Percentiles rank a stretch among this genome's conserved stretches.
Evolutionary conservation across 2,113 vertebrate genomes (phyloP).

Genomic region (Cyprinus carpio): DNA sequence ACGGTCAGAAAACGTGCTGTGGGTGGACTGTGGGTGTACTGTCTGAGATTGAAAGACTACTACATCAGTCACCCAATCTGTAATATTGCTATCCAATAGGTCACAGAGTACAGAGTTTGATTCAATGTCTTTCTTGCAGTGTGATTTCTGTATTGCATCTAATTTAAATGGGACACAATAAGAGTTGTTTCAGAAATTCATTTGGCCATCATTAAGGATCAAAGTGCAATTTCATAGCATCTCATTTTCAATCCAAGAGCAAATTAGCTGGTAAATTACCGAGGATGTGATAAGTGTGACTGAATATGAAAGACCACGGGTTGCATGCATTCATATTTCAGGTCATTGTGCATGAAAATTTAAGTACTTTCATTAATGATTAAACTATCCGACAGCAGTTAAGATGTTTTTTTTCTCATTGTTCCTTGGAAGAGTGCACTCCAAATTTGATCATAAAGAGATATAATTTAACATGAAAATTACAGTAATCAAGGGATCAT

Average conservation of each 20-base stretch:
- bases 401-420: not conserved
- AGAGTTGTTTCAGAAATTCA: slow-evolving; percentile 35
- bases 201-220: slow-evolving; percentile 42
- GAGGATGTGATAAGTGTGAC: slow-evolving; percentile 8
- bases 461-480: slow-evolving; percentile 7
- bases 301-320: slow-evolving; percentile 12
- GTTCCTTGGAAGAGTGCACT: not conserved
- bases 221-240: slow-evolving; percentile 4
- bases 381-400: not conserved
- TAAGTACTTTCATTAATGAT: slow-evolving; percentile 5
- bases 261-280: slow-evolving; percentile 44
- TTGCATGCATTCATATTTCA: slow-evolving; percentile 1
- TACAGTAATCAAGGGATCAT: not conserved
- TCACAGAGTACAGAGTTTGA: slow-evolving; percentile 22
- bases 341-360: not conserved
- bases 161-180: slow-evolving; percentile 38
- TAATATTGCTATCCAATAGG: not conserved
- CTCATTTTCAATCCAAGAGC: slow-evolving; percentile 35
- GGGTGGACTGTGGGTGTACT: not conserved
- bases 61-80: not conserved
- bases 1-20: not conserved
- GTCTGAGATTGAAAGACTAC: not conserved
- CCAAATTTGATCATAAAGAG: not conserved
- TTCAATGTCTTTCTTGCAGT: slow-evolving; percentile 11
- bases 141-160: slow-evolving; percentile 25